Conservation (phyloP, 2,888 invertebrate genomes). For the Drosophila paranaensis region DNA sequence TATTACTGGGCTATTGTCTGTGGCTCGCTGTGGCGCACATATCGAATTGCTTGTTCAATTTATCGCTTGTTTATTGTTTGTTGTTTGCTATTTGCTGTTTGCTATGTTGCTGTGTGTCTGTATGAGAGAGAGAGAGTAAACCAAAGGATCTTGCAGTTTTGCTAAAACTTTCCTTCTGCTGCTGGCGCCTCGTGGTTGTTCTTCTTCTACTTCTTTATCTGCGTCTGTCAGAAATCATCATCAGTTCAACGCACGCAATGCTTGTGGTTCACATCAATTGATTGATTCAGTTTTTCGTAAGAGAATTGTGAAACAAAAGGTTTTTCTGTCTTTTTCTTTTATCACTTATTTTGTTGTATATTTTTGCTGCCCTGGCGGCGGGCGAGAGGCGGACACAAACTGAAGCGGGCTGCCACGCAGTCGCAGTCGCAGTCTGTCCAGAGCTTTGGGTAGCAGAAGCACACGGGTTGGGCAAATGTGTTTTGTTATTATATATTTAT, state of each 20-base stretch:
- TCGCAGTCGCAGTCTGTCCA: slow-evolving; percentile 2
- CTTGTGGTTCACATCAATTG: slow-evolving; percentile 63
- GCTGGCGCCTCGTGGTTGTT: slow-evolving; percentile 10
- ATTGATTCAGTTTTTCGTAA: slow-evolving; percentile 68
- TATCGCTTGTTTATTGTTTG: slow-evolving; percentile 67
- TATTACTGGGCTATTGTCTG: slow-evolving; percentile 82
- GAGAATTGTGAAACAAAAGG: slow-evolving; percentile 75
- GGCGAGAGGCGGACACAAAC: slow-evolving; percentile 6
- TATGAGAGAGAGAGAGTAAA: slow-evolving; percentile 65
- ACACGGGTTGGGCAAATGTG: slow-evolving; percentile 47
- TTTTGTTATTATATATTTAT: slow-evolving; percentile 21
- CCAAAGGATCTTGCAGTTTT: slow-evolving; percentile 71
- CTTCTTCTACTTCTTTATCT: not conserved
- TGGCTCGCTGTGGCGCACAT: slow-evolving; percentile 49
- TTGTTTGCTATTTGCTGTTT: slow-evolving; percentile 51
- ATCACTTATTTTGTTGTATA: slow-evolving; percentile 80
- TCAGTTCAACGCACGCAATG: slow-evolving; percentile 77
- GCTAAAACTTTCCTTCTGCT: slow-evolving; percentile 19
- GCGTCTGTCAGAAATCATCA: slow-evolving; percentile 57
- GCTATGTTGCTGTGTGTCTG: slow-evolving; percentile 44
- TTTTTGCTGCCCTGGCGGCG: slow-evolving; percentile 21
- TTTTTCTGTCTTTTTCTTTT: slow-evolving; percentile 56
- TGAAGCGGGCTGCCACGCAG: slow-evolving; percentile 16
- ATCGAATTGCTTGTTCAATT: slow-evolving; percentile 65
- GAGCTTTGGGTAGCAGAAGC: slow-evolving; percentile 21